These are phyloP conservation scores for Microplitis manilae DNA, from an alignment of 2,888 invertebrate genomes.

Conservation along the genomic window DNA sequence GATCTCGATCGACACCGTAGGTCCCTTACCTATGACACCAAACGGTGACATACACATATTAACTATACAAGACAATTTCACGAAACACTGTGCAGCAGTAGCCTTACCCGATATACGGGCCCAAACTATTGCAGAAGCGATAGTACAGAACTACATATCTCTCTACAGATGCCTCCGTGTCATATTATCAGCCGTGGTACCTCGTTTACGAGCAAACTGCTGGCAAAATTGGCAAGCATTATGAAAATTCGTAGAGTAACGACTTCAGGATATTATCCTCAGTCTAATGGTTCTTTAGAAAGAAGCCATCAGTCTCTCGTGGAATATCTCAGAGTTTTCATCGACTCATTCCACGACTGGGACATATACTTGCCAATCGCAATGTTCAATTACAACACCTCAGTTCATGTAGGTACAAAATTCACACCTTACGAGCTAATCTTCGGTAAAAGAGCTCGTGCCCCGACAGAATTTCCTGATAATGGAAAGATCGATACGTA, in stretches of 20 bases:
- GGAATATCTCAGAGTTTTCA: constrained; percentile 10
- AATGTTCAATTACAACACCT: constrained; percentile 17
- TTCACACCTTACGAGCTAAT: constrained; percentile 26
- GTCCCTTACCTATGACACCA: constrained; percentile 31
- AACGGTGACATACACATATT: constrained; percentile 37
- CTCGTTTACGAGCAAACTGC: constrained; percentile 27
- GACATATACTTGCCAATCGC: constrained; percentile 7
- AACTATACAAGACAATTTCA: constrained; percentile 36
- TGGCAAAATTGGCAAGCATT: constrained; percentile 27
- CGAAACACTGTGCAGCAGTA: constrained; percentile 34
- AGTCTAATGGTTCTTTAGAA: constrained; percentile 25
- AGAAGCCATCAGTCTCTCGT: constrained; percentile 33
- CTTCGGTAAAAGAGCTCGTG: no score
- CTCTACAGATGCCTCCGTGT: no score
- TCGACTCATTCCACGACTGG: not conserved
- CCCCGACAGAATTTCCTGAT: constrained; percentile 9
- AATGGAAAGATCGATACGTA: not conserved
- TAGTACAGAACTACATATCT: constrained; percentile 11
- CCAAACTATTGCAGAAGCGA: constrained; percentile 19
- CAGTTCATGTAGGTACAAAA: constrained; percentile 26
- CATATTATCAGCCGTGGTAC: not conserved
- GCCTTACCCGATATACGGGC: constrained; percentile 28
- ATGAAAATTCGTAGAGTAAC: not conserved
- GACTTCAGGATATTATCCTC: constrained; percentile 16
- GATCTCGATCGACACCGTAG: constrained; percentile 46